These are phyloP conservation scores for Cryptus armator DNA, from an alignment of 2,888 invertebrate genomes.

Conservation along the genomic window DNA sequence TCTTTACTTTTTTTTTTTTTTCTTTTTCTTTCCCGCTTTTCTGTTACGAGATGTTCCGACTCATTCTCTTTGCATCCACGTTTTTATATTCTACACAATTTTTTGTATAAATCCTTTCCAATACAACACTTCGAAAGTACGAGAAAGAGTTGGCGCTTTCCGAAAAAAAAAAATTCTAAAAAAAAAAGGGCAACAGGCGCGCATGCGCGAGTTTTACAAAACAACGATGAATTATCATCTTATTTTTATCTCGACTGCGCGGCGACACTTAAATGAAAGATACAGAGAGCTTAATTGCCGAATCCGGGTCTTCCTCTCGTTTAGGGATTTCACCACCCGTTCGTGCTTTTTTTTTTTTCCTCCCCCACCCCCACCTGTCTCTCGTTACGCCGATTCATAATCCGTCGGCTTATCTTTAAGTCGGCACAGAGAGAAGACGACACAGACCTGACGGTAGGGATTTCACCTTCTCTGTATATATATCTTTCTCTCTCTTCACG, in stretches of 20 bases:
- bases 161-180: conserved; percentile 10
- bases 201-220: conserved; percentile 21
- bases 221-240: conserved; percentile 40
- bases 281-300: conserved; percentile 43
- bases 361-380: conserved; percentile 1
- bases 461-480: conserved; percentile 53
- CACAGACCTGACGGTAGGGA: conserved; percentile 38
- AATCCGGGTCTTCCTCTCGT: conserved; percentile 14
- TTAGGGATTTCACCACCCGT: conserved; percentile 41
- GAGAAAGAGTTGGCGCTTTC: neutral
- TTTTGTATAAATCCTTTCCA: neutral
- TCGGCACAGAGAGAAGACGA: conserved; percentile 52
- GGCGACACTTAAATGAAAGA: conserved; percentile 3
- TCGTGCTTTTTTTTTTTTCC: conserved; percentile 38
- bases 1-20: neutral
- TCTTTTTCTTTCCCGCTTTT: conserved; percentile 9
- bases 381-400: conserved; percentile 48
- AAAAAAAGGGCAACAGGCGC: conserved; percentile 1
- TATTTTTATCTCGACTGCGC: conserved; percentile 28
- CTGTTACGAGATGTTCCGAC: neutral
- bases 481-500: conserved; percentile 12
- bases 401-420: conserved; percentile 57
- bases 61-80: neutral
- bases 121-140: neutral
- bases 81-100: neutral